Percentiles rank a stretch among this genome's conserved stretches.
phyloP scores from a whole-genome alignment of 35 echinoderm and acorn worm genomes.

The Heliocidaris erythrogramma region DNA sequence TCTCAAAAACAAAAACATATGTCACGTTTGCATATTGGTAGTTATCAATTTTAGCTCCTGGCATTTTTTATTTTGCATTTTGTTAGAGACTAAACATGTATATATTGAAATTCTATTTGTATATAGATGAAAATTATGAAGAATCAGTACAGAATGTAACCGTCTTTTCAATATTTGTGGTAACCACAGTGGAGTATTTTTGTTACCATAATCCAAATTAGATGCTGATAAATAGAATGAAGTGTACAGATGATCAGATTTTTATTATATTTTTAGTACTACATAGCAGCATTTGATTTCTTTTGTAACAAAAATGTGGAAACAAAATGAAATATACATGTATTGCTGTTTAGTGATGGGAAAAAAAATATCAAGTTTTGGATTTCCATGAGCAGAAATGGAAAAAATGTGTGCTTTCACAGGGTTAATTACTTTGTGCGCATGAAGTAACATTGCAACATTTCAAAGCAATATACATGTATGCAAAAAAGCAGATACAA shows the following conservation, averaged over 20 bases:
- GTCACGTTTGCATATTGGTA: not conserved
- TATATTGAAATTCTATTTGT: not conserved
- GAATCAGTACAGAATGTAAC: not conserved
- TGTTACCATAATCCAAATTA: not conserved
- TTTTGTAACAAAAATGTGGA: not conserved
- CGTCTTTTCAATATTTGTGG: slow-evolving; percentile 25
- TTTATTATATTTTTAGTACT: slow-evolving; percentile 24
- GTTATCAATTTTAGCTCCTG: not conserved
- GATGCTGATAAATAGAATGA: not conserved
- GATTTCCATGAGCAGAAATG: not conserved
- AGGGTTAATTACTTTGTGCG: not conserved
- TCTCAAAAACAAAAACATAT: not conserved
- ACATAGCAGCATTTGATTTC: not conserved
- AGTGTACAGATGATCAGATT: slow-evolving; percentile 30
- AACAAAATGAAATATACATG: not conserved
- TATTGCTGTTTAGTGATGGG: not conserved
- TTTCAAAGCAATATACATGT: not conserved
- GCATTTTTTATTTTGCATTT: not conserved
- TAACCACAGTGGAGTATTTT: slow-evolving; percentile 3
- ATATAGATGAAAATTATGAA: slow-evolving; percentile 14
- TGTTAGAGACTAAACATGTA: slow-evolving; percentile 27
- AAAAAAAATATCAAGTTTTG: not conserved
- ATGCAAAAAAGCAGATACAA: not conserved
- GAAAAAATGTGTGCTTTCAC: not conserved
- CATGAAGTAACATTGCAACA: not conserved